Evolutionary conservation across 2,113 vertebrate species (phyloP).

Genomic region (Chionomys nivalis): DNA sequence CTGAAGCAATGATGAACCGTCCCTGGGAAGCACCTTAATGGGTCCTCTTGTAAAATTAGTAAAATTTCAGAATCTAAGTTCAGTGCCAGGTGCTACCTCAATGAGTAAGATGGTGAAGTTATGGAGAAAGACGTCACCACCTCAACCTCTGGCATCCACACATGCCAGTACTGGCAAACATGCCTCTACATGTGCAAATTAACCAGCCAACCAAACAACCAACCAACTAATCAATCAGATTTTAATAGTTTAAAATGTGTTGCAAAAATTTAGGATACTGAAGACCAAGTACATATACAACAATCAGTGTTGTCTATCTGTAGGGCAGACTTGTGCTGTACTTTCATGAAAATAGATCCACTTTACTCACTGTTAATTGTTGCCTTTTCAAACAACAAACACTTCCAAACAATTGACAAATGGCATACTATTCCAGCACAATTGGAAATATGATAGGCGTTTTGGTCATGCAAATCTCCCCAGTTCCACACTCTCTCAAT

Average conservation of each 20-base stretch:
- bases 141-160: background rate
- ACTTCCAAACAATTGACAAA: background rate
- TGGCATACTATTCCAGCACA: background rate
- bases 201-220: background rate
- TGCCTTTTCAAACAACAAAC: background rate
- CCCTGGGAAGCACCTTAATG: conserved; percentile 84
- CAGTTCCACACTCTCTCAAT: background rate
- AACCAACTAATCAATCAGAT: background rate
- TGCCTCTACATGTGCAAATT: background rate
- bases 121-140: background rate
- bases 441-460: no score
- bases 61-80: background rate
- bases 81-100: background rate
- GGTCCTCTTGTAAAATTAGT: conserved; percentile 84
- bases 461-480: background rate
- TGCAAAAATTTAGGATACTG: background rate
- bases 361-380: background rate
- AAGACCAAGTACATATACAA: background rate
- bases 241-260: background rate
- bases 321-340: background rate
- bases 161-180: no score
- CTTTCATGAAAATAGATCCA: background rate
- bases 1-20: conserved; percentile 85
- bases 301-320: background rate
- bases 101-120: background rate